phyloP scores from a whole-genome alignment of 1,140 invertebrate genomes.

The Brachionus calyciflorus region DNA sequence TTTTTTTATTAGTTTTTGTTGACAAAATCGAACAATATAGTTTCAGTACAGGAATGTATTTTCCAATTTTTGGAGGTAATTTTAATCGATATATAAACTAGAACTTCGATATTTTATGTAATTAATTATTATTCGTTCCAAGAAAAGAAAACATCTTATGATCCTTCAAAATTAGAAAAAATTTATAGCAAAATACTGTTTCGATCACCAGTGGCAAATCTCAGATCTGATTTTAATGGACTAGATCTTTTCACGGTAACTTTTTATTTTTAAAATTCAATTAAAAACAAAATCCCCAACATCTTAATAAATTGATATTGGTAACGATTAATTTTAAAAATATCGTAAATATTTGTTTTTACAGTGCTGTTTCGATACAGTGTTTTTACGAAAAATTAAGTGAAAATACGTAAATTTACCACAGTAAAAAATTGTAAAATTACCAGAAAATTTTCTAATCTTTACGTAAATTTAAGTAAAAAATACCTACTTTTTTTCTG shows the following conservation, averaged over 20 bases:
- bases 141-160: not conserved
- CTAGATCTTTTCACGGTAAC: conserved; percentile 52
- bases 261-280: not conserved
- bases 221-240: conserved; percentile 54
- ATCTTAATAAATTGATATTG: not conserved
- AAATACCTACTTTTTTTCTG: too few species aligned
- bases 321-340: not conserved
- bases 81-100: too few species aligned
- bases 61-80: conserved; percentile 52
- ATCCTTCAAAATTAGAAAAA: not conserved
- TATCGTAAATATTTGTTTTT: too few species aligned
- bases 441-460: too few species aligned
- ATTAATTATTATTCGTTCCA: too few species aligned
- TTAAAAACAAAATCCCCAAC: not conserved
- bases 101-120: too few species aligned
- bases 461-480: too few species aligned
- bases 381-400: too few species aligned
- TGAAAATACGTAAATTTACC: too few species aligned
- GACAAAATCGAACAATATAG: conserved; percentile 58
- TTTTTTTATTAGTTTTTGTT: conserved; percentile 52
- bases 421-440: too few species aligned
- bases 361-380: too few species aligned
- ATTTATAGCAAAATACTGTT: conserved; percentile 46
- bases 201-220: conserved; percentile 52
- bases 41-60: conserved; percentile 57